Conservation (phyloP, 2,888 invertebrate genomes). For the Eupithecia centaureata region DNA sequence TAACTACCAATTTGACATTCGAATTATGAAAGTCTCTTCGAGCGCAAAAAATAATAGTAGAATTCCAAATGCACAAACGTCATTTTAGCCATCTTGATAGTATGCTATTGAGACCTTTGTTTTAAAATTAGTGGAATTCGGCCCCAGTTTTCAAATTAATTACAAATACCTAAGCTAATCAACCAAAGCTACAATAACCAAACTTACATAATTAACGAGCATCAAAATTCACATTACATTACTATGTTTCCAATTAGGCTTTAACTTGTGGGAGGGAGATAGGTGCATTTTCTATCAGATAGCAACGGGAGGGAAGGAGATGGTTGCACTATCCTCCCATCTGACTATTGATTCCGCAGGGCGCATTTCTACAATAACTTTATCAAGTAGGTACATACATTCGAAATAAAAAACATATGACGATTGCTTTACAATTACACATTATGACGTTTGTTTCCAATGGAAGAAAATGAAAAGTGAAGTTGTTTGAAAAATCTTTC, state of each 20-base stretch:
- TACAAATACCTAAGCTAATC: background rate
- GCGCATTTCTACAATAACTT: background rate
- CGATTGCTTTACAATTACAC: no score
- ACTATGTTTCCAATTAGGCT: conserved; percentile 4
- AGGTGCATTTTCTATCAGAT: background rate
- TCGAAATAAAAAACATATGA: background rate
- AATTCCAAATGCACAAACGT: no score
- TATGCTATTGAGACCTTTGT: no score
- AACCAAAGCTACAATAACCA: background rate
- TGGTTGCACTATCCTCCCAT: conserved; percentile 14
- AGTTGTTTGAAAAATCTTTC: no score
- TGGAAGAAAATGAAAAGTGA: background rate
- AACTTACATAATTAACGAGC: background rate
- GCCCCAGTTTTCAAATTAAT: background rate
- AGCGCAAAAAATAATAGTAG: no score
- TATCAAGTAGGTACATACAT: background rate
- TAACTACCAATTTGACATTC: no score
- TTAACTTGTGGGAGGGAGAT: background rate
- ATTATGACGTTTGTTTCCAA: background rate
- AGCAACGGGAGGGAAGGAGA: conserved; percentile 16
- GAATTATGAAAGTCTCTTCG: no score
- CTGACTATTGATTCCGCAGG: conserved; percentile 21
- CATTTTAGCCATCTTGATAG: no score
- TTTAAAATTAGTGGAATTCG: no score
- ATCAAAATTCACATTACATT: background rate